Base-by-base conservation (phyloP, 2,797 vertebrate species). In the Megalops cyprinoides region DNA sequence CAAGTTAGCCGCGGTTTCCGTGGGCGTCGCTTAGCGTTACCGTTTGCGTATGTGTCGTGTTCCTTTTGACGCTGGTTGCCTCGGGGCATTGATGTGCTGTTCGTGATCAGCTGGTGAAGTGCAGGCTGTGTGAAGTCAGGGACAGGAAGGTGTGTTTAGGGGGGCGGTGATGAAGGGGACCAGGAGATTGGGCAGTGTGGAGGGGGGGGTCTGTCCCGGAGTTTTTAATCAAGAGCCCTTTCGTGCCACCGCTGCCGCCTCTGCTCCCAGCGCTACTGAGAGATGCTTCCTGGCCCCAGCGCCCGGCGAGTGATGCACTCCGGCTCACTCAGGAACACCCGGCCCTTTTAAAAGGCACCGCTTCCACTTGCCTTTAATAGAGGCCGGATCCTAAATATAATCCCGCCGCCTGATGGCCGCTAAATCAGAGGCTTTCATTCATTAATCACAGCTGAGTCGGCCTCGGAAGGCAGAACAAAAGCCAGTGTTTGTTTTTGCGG, bases 401-500 rank as follows among this genome's bases (percentile, higher is more conserved):
- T 39, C 31, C 12, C 25, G 31, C 58, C 23, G 37, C 56, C 53
- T 20, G 75, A 56, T 77, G 79, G 65, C 75, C 28, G 34, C 55
- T 3, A 14, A 46, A 69, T 79, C 56, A 44, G 44, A 48, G 46
- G 14, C 65, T 7, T 55, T 76, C 80, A 79, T 83, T 89, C 92
- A 92, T 84, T 93, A 93, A 92, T 92, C 92, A 92, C 46, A 85
- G 74, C 25, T 7, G 62, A 84, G 87, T 60, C 81, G 42, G 85
- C 67, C 82, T 81, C 65, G 0, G 84, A 86, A 76, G 83, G 79
- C 55, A 73, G 89, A 93, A 92, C 91, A 93, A 94, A 94, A 89
- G 84, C 48, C 53, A 51, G 18, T 92, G 91, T 94, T 94, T 93
- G 89, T 92, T 93, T 90, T 91, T 80, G 77, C 67, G 78, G 73